Evolutionary conservation across 23 tunicate species (phyloP), one percentile per base, ranked within the genome.

Genomic region (Diplosoma virens): DNA sequence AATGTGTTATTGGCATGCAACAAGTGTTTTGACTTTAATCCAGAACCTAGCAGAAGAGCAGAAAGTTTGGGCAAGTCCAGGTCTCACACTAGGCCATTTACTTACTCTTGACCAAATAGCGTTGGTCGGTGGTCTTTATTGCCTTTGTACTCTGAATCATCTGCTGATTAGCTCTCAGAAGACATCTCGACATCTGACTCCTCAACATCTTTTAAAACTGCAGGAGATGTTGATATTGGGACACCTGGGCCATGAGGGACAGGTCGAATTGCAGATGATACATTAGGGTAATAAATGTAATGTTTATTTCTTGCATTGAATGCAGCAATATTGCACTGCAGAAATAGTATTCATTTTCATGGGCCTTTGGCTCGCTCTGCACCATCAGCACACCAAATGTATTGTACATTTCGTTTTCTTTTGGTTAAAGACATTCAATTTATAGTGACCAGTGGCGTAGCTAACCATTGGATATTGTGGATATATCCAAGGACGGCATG

Each of bases 211-310:
- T 56, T 56, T 25, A 56, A 56, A 56, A 56, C 63, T 56, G 63
- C 63, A 56, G 63, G 35, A 30, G 36, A 25, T 56, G 63, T 25
- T 56, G 70, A 35, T 27, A 4, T 35, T 7, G 70, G 35, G 36
- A 63, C 70, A 63, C n/a, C 70, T 63, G 70, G 35, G 14, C 70
- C 70, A 63, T 63, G 70, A 63, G 70, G 70, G 36, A 29, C 36
- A 28, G 33, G 70, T n/a, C 33, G 70, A 30, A 63, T 63, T 7
- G 70, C 70, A 25, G 70, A 63, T 6, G 70, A n/a, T n/a, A n/a
- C n/a, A 30, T 63, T 63, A 63, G 35, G 70, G 20, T 26, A 63
- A 27, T 25, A 35, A 63, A n/a, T n/a, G n/a, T n/a, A n/a, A n/a
- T n/a, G n/a, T n/a, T n/a, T n/a, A n/a, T n/a, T n/a, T n/a, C n/a